Conservation (phyloP, 2,888 invertebrate genomes). For the Morpho achilles region DNA sequence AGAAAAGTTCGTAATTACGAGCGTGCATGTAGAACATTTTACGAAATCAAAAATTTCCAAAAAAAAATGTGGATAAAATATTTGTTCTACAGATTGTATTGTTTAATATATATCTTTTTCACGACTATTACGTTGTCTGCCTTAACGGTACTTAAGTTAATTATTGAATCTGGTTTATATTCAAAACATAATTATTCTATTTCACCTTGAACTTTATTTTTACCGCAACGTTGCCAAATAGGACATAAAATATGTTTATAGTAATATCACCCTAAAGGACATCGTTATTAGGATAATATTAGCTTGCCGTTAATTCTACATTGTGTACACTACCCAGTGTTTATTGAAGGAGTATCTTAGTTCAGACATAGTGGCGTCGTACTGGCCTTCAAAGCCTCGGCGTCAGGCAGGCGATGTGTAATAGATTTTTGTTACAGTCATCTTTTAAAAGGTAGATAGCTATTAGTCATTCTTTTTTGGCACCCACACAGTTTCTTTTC, state of each 20-base stretch:
- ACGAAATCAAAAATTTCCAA: too few species aligned
- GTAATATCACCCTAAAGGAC: not conserved
- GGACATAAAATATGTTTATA: not conserved
- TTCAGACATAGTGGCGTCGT: constrained; percentile 12
- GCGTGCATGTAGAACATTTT: too few species aligned
- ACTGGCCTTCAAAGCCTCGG: constrained; percentile 11
- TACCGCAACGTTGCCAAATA: not conserved
- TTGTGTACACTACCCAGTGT: not conserved
- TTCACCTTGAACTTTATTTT: constrained; percentile 3
- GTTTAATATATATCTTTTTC: too few species aligned
- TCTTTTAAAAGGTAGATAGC: constrained; percentile 1
- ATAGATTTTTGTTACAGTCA: not conserved
- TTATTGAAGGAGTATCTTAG: constrained; percentile 8
- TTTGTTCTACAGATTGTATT: too few species aligned
- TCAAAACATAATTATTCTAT: not conserved
- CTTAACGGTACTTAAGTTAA: too few species aligned
- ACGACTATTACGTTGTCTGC: too few species aligned
- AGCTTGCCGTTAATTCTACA: not conserved
- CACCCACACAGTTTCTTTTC: too few species aligned
- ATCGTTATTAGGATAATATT: not conserved
- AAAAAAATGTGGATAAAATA: too few species aligned
- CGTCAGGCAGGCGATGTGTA: constrained; percentile 2
- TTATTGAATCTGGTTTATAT: not conserved
- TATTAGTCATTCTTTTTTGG: too few species aligned
- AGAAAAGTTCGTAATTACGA: too few species aligned